Percentiles rank a stretch among this genome's conserved stretches.
These are phyloP conservation scores for Verasper variegatus DNA, from an alignment of 2,113 vertebrate genomes.

Conservation along the genomic window DNA sequence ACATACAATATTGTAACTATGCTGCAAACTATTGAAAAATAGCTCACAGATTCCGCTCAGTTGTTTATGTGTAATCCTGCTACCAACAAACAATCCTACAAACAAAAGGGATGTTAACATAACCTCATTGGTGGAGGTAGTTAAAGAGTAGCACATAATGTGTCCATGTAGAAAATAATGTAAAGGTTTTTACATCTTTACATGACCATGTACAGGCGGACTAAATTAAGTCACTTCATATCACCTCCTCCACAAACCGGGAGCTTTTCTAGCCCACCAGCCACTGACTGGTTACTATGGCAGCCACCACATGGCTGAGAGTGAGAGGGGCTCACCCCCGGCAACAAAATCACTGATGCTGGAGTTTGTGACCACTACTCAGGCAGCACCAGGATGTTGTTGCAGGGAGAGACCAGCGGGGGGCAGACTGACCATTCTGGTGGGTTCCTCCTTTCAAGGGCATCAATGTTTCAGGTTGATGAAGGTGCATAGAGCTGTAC, in stretches of 20 bases:
- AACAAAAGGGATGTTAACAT: too few species aligned
- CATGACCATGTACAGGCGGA: not conserved
- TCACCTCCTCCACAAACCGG: constrained; percentile 49
- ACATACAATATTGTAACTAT: too few species aligned
- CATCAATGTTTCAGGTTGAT: not conserved
- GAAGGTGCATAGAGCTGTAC: constrained; percentile 69
- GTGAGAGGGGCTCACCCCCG: constrained; percentile 81
- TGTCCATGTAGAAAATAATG: too few species aligned
- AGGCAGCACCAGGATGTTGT: constrained; percentile 99
- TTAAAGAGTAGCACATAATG: too few species aligned
- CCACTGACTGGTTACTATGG: constrained; percentile 32
- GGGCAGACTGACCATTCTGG: constrained; percentile 27
- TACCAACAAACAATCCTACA: too few species aligned
- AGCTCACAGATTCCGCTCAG: too few species aligned
- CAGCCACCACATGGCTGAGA: constrained; percentile 22
- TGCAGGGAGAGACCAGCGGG: constrained; percentile 82
- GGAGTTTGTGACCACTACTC: constrained; percentile 90
- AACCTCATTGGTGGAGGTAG: too few species aligned
- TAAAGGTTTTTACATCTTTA: not conserved
- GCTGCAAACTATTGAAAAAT: too few species aligned
- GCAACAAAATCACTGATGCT: constrained; percentile 99
- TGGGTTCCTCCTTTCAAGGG: not conserved
- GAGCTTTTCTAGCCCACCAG: constrained; percentile 19
- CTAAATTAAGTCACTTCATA: constrained; percentile 11
- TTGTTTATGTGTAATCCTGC: too few species aligned